Percentiles rank a stretch among this genome's conserved stretches.
phyloP scores from a whole-genome alignment of 2,113 vertebrate genomes.

The Tenrec ecaudatus region DNA sequence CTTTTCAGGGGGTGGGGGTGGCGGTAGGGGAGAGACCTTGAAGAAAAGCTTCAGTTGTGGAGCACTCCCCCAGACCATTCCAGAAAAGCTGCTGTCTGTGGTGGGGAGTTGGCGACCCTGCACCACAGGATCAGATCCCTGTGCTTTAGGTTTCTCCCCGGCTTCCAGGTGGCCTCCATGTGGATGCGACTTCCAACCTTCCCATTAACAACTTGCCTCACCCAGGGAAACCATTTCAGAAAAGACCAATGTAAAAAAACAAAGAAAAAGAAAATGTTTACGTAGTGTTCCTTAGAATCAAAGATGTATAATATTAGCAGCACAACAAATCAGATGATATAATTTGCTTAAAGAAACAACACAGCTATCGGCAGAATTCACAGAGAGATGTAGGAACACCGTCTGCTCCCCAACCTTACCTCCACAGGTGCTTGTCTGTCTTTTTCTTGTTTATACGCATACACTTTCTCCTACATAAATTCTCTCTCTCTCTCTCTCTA shows the following conservation, averaged over 20 bases:
- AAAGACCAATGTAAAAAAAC: background rate
- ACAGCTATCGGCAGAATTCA: background rate
- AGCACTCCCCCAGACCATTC: background rate
- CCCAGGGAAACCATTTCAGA: background rate
- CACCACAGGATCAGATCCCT: background rate
- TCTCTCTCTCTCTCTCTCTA: background rate
- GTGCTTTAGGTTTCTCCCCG: background rate
- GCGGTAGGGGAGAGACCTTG: background rate
- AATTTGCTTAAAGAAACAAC: conserved; percentile 13
- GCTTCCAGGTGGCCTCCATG: background rate
- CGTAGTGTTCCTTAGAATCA: background rate
- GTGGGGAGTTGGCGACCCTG: background rate
- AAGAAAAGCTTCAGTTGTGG: background rate
- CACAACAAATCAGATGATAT: background rate
- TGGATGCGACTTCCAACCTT: background rate
- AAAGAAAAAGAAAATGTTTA: background rate
- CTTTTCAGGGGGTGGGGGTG: background rate
- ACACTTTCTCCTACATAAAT: too few relatives aligned
- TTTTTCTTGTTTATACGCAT: too few relatives aligned
- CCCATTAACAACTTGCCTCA: background rate
- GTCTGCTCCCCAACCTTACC: background rate
- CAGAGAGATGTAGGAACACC: background rate
- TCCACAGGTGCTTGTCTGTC: background rate
- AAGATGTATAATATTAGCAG: background rate
- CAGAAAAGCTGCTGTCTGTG: background rate